A percentile compares a stretch with the other conserved stretches of the same genome.
Conservation (phyloP, 2,797 vertebrate genomes). For the Poeciliopsis infans region DNA sequence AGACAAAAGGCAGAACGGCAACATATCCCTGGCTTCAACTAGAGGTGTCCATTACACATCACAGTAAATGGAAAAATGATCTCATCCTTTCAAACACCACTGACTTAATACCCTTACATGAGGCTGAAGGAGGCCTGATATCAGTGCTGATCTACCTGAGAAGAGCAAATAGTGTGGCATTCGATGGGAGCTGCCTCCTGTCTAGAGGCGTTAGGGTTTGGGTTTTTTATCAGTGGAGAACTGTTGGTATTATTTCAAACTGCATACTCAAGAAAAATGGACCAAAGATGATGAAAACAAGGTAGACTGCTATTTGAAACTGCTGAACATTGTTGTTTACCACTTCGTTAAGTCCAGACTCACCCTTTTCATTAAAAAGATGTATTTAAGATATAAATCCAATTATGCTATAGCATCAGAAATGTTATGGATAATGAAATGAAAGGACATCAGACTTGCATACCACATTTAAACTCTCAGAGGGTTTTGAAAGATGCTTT, state of each 20-base stretch:
- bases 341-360: background rate
- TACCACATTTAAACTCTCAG: no score
- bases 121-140: conserved; percentile 62
- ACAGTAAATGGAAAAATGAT: conserved; percentile 81
- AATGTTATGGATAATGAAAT: background rate
- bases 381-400: background rate
- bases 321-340: conserved; percentile 1
- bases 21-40: conserved; percentile 64
- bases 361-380: background rate
- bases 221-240: conserved; percentile 46
- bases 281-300: conserved; percentile 29
- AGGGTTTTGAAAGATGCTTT: no score
- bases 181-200: conserved; percentile 33
- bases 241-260: conserved; percentile 57
- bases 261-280: conserved; percentile 17
- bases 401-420: background rate
- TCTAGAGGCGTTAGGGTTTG: conserved; percentile 20
- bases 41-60: conserved; percentile 81
- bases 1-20: conserved; percentile 43
- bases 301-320: conserved; percentile 18
- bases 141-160: conserved; percentile 70
- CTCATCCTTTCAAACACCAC: conserved; percentile 77
- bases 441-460: no score
- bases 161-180: conserved; percentile 34
- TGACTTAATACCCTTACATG: conserved; percentile 75